These are phyloP conservation scores for Scolopax rusticola DNA, from an alignment of 2,797 vertebrate genomes.

Conservation along the genomic window DNA sequence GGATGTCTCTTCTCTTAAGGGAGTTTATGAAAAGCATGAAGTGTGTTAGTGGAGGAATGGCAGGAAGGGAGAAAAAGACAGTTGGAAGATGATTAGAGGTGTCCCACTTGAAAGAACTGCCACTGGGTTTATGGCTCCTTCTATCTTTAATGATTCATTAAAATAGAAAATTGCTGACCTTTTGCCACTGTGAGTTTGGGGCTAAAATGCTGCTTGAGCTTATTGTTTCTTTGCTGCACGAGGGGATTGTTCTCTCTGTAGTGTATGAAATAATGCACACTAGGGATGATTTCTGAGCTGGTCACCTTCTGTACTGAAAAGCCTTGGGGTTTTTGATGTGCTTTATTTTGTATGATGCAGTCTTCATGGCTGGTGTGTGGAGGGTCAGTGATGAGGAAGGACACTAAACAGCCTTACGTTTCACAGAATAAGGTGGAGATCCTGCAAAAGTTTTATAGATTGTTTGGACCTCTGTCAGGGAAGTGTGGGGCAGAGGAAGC, in stretches of 20 bases:
- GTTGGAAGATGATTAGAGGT: not conserved
- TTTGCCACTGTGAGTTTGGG: not conserved
- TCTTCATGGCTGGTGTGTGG: not conserved
- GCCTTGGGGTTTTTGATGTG: not conserved
- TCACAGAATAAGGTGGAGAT: not conserved
- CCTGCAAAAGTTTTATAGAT: not conserved
- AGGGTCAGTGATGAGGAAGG: not conserved
- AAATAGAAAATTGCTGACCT: not conserved
- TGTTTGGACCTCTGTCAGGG: not conserved
- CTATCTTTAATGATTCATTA: not conserved
- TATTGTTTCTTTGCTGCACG: accelerated
- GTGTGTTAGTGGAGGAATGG: not conserved
- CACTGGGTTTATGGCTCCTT: not conserved
- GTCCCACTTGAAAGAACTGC: not conserved
- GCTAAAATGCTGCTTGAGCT: not conserved
- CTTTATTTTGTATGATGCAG: not conserved
- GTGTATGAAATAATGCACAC: not conserved
- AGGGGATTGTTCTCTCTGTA: not conserved
- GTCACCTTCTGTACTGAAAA: not conserved
- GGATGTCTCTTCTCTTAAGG: not conserved
- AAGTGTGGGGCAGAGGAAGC: not conserved
- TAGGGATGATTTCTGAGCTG: not conserved
- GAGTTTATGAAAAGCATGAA: not conserved
- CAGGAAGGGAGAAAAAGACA: not conserved
- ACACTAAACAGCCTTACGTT: not conserved